Conservation (phyloP, 2,113 vertebrate genomes). For the Charina bottae region DNA sequence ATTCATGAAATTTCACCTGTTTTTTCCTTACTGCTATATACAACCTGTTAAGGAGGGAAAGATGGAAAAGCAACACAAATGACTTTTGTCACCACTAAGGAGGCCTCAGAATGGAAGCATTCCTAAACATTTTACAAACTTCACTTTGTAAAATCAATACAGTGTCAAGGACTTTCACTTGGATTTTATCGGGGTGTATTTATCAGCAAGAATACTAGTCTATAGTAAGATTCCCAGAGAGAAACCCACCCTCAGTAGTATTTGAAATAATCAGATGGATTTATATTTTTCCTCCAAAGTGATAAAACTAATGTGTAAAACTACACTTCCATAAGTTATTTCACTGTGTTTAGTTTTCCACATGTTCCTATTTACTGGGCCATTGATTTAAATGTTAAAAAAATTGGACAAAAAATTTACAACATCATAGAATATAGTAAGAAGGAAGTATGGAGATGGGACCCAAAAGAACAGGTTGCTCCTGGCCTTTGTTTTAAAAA, state of each 20-base stretch:
- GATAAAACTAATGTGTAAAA: background rate
- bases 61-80: background rate
- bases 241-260: background rate
- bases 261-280: background rate
- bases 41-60: background rate
- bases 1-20: background rate
- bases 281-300: background rate
- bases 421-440: background rate
- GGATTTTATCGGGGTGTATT: slow-evolving; percentile 21
- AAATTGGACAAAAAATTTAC: background rate
- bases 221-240: background rate
- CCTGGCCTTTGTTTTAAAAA: background rate
- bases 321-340: background rate
- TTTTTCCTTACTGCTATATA: background rate
- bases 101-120: background rate
- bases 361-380: background rate
- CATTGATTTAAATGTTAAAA: background rate
- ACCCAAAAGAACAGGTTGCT: background rate
- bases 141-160: slow-evolving; percentile 25
- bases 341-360: background rate
- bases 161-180: slow-evolving; percentile 9
- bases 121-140: slow-evolving; percentile 35
- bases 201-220: slow-evolving; percentile 36
- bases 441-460: background rate
- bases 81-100: background rate